Evolutionary conservation across 2,888 invertebrate species (phyloP), one percentile per base, ranked within the genome.

Genomic region (Antheraea yamamai): DNA sequence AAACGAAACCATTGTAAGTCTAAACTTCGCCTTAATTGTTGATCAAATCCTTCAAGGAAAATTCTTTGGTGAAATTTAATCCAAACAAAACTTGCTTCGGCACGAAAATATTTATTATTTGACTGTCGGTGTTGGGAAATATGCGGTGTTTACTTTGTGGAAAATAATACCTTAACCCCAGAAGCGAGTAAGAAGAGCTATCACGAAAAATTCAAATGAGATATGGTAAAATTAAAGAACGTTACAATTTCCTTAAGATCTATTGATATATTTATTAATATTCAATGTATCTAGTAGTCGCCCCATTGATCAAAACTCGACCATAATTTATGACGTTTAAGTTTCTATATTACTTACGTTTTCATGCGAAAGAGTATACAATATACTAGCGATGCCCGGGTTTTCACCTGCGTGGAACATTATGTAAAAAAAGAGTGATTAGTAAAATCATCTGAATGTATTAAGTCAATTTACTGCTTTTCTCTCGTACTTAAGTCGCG

Each of bases 11-110:
- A 20, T 70, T 18, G 39, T 39, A 2, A 70, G 70, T 39, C 20
- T 39, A 70, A 70, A 35, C 39, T 70, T 39, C n/a, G 70, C 12
- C 7, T 39, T 39, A 70, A 70, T 70, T 70, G 66, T 30, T 30
- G 39, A n/a, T 39, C n/a, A 39, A 70, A 70, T 39, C 39, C 8
- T 39, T 8, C 18, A 12, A 70, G 20, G 70, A 39, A 70, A 70
- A 70, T 70, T 70, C 39, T 10, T 16, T 66, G 6, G 39, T 14
- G 70, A n/a, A 47, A 70, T 70, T 66, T 39, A n/a, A 70, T n/a
- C 7, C 39, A 39, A 70, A 70, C 7, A 70, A 70, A 70, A 70
- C 70, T 70, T 70, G n/a, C 39, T 20, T 70, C 4, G 70, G 10
- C 20, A 39, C 20, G 39, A 35, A 39, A 70, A 47, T 47, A 47